Conservation (phyloP, 2,888 invertebrate species). For the Thelaira solivaga region DNA sequence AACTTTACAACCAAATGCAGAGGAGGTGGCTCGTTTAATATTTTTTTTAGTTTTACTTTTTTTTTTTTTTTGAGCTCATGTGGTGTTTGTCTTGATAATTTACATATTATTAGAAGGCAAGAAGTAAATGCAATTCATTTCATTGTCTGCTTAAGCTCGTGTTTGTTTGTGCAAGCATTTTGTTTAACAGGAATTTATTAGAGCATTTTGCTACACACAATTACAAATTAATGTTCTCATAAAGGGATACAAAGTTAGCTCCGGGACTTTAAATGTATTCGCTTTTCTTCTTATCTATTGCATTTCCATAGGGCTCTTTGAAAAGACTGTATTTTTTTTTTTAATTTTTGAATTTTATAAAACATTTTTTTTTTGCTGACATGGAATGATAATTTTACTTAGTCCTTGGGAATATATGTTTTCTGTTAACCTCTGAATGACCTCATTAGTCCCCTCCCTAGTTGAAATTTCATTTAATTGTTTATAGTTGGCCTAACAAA, state of each 20-base stretch:
- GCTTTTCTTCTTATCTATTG: neutral
- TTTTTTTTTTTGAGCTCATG: constrained; percentile 39
- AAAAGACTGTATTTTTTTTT: neutral
- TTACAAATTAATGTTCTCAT: neutral
- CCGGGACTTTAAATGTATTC: too few species aligned
- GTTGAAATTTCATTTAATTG: too few species aligned
- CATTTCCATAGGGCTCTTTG: neutral
- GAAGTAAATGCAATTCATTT: constrained; percentile 26
- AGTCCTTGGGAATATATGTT: too few species aligned
- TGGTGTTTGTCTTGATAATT: constrained; percentile 59
- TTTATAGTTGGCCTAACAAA: too few species aligned
- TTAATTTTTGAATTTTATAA: neutral
- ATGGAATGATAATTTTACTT: too few species aligned
- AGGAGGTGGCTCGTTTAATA: constrained; percentile 52
- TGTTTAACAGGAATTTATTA: constrained; percentile 39
- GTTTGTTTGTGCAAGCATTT: constrained; percentile 11
- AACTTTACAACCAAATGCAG: constrained; percentile 59
- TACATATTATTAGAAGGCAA: constrained; percentile 57
- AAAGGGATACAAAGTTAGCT: too few species aligned
- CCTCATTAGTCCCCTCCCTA: too few species aligned
- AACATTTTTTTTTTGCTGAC: too few species aligned
- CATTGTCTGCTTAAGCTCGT: constrained; percentile 8
- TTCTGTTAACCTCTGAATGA: too few species aligned
- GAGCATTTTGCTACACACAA: neutral
- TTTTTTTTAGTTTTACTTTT: too few species aligned